Base-by-base conservation (phyloP, 2,113 vertebrate genomes). In the Cottus gobio region DNA sequence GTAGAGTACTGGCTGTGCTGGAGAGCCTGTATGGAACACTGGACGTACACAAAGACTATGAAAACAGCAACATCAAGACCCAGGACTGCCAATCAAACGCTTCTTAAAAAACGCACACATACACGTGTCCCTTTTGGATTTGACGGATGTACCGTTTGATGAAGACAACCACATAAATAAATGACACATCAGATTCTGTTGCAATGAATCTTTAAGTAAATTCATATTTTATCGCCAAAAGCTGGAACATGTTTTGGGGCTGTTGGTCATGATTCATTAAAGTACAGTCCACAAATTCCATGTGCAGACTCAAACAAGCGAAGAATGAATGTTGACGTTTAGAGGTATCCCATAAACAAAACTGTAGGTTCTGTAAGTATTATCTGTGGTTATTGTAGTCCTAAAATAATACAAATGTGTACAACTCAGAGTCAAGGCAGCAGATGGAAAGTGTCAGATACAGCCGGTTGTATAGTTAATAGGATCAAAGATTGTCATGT, bases 21-120 rank as follows among this genome's bases (percentile, higher is more conserved):
- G 90, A 66, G 65, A 88, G 83, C 0, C 84, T 96, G 26, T 99
- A 97, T 20, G 97, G 96, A 28, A 61, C 87, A 2, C 85, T 99
- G 85, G 96, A 97, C 24, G 61, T 98, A 75, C 96, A 97, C 82
- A 95, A 94, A 85, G 95, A 96, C 71, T 97, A 98, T 65, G 93
- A 93, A 13, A 74, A 12, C 61, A 70, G 65, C 62, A 66, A 58
- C 67, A 57, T 65, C 28, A 64, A 85, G 2, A 57, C 77, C 5
- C 48, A 30, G 24, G 61, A 71, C n/a, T 3, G 39, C 12, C 80
- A 85, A 10, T 24, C 80, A 42, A 75, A 80, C 39, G 74, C 66
- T 16, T 78, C 82, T 1, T 90, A 74, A 91, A 65, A 42, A 64
- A 58, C 24, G 34, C 39, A 58, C 15, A 50, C 4, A 56, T 0